Evolutionary conservation across 1,140 invertebrate species (phyloP), one percentile per base, ranked within the genome.

Genomic region (Drosophila sp.): DNA sequence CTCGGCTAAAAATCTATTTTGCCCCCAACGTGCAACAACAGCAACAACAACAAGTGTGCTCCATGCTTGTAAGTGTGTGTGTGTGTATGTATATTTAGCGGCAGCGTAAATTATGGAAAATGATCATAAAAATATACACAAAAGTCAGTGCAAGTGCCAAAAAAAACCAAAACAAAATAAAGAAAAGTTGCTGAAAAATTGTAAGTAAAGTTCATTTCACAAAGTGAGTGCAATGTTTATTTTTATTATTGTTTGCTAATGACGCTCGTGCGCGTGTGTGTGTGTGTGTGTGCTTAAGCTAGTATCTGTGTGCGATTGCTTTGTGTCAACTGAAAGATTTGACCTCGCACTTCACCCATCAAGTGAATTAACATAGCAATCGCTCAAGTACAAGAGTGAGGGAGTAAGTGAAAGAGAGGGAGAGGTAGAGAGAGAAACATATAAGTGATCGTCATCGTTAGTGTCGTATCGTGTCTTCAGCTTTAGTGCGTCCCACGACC

Each of bases 331-430:
- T 81, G 67, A 76, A 81, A 87, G 83, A 83, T 89, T 83, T 89
- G 83, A 89, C 83, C 83, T 89, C 83, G 83, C 83, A 89, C 83
- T 89, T 89, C 83, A 89, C 83, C 84, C 83, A 89, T 89, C 83
- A 89, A 89, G 83, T 77, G 83, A 89, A 87, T 87, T 87, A 78
- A 74, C 64, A 76, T 16, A 38, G 43, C 58, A 48, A 13, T 5
- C n/a, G 41, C 11, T 43, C 8, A 27, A 36, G 18, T 7, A 6
- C 36, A 14, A 62, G 43, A 62, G 58, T 2, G 43, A 9, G 53
- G 4, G 1, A 16, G 13, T 7, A 7, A 7, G 38, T 41, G 5
- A 38, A 16, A 18, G 51, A 54, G 9, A 11, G 51, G 4, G 21
- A 4, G 21, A 21, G n/a, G 14, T 14, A 16, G 34, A 29, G 8